These are phyloP conservation scores for Hippocampus barbouri DNA, from an alignment of 2,113 vertebrate species.

Conservation along the genomic window DNA sequence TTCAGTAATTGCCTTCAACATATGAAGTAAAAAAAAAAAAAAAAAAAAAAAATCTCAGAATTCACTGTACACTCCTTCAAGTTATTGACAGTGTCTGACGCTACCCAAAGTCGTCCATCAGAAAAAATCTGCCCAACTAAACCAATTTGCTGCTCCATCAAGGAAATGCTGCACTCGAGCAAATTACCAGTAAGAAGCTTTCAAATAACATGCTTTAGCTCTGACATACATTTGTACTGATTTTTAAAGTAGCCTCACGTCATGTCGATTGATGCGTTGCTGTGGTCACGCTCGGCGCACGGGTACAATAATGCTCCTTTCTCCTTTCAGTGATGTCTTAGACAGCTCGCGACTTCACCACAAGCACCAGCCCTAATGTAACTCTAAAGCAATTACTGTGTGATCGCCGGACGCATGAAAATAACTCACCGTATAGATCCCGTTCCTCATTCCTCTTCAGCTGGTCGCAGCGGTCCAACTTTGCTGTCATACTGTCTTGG, in stretches of 20 bases:
- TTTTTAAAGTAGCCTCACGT: conserved; percentile 35
- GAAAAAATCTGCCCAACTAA: neutral
- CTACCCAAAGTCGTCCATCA: neutral
- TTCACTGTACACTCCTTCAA: too few relatives aligned
- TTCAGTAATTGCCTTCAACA: too few relatives aligned
- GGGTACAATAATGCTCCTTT: conserved; percentile 43
- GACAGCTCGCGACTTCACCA: conserved; percentile 54
- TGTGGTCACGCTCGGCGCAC: conserved; percentile 31
- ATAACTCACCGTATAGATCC: conserved; percentile 46
- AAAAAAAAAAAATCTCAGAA: too few relatives aligned
- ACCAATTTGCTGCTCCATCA: neutral
- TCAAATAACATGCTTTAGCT: conserved; percentile 16
- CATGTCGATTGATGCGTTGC: conserved; percentile 44
- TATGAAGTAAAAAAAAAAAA: too few relatives aligned
- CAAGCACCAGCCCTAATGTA: conserved; percentile 54
- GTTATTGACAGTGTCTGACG: too few relatives aligned
- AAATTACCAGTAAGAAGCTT: neutral
- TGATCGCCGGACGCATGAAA: conserved; percentile 57
- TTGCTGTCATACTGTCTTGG: conserved; percentile 40
- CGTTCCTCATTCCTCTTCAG: conserved; percentile 33
- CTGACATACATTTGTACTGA: conserved; percentile 35
- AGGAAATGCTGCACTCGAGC: neutral
- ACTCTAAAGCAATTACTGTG: conserved; percentile 63
- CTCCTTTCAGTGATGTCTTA: conserved; percentile 50
- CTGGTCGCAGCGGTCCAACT: conserved; percentile 44